phyloP scores from a whole-genome alignment of 2,113 vertebrate genomes.

The Furnarius figulus region DNA sequence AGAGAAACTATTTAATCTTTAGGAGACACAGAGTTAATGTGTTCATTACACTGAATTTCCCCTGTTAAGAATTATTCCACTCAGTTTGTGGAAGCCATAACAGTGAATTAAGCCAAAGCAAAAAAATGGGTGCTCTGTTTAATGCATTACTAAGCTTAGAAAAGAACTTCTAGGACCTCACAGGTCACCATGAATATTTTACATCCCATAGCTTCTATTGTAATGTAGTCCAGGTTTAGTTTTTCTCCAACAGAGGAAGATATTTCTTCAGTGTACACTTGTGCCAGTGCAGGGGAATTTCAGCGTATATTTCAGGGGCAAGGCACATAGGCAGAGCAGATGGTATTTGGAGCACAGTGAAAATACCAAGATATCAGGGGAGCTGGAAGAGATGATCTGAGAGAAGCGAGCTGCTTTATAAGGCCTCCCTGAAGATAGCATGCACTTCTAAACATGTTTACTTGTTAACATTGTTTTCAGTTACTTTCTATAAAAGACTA shows the following conservation, averaged over 20 bases:
- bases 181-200: conserved; percentile 2
- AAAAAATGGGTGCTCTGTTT: not conserved
- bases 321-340: conserved; percentile 41
- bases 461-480: not conserved
- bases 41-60: conserved; percentile 6
- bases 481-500: not conserved
- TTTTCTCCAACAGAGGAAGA: not conserved
- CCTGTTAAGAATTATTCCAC: not conserved
- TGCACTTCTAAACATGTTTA: not conserved
- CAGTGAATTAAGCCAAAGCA: not conserved
- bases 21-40: not conserved
- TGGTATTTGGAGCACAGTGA: conserved; percentile 34
- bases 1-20: not conserved
- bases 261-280: not conserved
- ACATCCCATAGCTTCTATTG: not conserved
- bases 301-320: conserved; percentile 44
- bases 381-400: conserved; percentile 1
- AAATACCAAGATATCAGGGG: conserved; percentile 33
- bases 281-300: not conserved
- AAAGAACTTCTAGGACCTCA: not conserved
- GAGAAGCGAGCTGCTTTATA: not conserved
- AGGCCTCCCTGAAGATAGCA: not conserved
- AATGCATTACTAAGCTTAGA: not conserved
- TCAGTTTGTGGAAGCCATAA: not conserved
- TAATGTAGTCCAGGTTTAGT: not conserved